phyloP scores from a whole-genome alignment of 2,888 invertebrate genomes.

The Eremobia ochroleuca region DNA sequence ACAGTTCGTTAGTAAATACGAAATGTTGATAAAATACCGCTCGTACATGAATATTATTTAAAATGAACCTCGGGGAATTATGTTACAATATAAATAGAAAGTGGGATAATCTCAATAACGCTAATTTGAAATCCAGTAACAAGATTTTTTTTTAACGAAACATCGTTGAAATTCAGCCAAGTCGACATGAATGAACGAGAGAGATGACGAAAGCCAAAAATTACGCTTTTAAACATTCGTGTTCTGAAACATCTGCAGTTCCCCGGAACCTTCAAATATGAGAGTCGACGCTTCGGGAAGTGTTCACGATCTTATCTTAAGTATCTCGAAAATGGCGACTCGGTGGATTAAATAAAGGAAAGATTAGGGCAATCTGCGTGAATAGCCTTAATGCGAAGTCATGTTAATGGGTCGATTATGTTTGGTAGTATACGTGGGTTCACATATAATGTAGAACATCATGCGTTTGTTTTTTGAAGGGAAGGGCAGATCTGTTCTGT shows the following conservation, averaged over 20 bases:
- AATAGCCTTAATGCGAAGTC: slow-evolving; percentile 43
- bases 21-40: not conserved
- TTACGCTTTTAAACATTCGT: slow-evolving; percentile 19
- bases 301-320: slow-evolving; percentile 63
- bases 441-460: slow-evolving; percentile 4
- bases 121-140: slow-evolving; percentile 9
- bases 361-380: slow-evolving; percentile 53
- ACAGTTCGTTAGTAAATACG: not conserved
- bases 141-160: not conserved
- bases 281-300: slow-evolving; percentile 40
- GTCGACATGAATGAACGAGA: slow-evolving; percentile 10
- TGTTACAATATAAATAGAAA: slow-evolving; percentile 2
- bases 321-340: slow-evolving; percentile 56
- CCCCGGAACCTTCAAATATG: slow-evolving; percentile 51
- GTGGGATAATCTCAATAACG: not conserved
- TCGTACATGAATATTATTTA: not conserved
- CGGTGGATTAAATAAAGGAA: slow-evolving; percentile 59
- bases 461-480: not conserved
- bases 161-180: slow-evolving; percentile 15
- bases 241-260: slow-evolving; percentile 40
- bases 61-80: not conserved
- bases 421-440: slow-evolving; percentile 6
- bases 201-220: slow-evolving; percentile 22
- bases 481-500: not conserved
- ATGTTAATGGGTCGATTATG: slow-evolving; percentile 37